Percentiles rank a stretch among this genome's conserved stretches.
Conservation (phyloP, 2,797 vertebrate genomes). For the Clarias platycephalus region DNA sequence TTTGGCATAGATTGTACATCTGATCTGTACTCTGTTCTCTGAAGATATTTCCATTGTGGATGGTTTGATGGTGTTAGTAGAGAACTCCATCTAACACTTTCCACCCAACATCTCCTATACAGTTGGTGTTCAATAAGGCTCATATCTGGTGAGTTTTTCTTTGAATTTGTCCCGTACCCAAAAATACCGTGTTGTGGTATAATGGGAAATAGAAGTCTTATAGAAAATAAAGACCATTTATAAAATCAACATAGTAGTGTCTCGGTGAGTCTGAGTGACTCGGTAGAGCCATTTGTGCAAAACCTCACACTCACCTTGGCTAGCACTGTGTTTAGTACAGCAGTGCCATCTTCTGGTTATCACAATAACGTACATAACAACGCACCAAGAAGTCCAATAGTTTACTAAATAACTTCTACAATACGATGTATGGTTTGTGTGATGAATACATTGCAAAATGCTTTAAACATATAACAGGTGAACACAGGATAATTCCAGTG, state of each 20-base stretch:
- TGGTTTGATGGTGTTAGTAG: background rate
- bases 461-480: background rate
- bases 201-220: background rate
- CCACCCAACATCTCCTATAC: background rate
- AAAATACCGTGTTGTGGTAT: background rate
- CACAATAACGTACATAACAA: constrained; percentile 35
- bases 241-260: background rate
- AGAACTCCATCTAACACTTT: background rate
- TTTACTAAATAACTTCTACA: background rate
- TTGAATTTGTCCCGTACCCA: background rate
- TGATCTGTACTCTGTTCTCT: background rate
- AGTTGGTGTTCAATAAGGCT: background rate
- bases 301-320: constrained; percentile 48
- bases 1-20: background rate
- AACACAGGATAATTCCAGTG: background rate
- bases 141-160: background rate
- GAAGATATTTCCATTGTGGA: background rate
- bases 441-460: background rate
- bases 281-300: constrained; percentile 9
- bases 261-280: background rate
- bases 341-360: constrained; percentile 72
- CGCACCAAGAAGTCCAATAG: background rate
- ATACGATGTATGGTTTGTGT: background rate
- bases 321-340: constrained; percentile 57
- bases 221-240: background rate